Conservation (phyloP, 1,140 invertebrate species). For the Nephila pilipes region DNA sequence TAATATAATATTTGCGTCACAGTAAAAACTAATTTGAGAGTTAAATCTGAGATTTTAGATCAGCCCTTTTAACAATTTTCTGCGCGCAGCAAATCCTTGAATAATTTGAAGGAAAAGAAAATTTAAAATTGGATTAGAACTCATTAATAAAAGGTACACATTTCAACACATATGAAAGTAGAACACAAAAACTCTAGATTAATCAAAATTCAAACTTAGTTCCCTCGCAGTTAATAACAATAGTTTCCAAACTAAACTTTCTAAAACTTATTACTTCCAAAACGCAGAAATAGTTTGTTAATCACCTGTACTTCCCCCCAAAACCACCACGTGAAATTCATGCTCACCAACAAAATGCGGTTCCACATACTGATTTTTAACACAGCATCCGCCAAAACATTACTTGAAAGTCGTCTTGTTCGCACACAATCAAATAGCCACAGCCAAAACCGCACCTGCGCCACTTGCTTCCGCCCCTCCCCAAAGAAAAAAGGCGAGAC, state of each 20-base stretch:
- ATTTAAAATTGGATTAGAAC: too few species aligned
- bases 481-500: background rate
- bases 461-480: constrained; percentile 1
- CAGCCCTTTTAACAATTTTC: too few species aligned
- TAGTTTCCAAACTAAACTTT: background rate
- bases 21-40: too few species aligned
- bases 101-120: too few species aligned
- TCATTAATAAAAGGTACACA: too few species aligned
- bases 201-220: background rate
- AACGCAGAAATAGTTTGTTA: background rate
- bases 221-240: background rate
- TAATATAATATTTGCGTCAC: too few species aligned
- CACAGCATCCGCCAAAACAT: background rate
- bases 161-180: background rate
- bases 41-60: too few species aligned
- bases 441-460: constrained; percentile 17
- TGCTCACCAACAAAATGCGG: background rate
- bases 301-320: background rate
- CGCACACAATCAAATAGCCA: background rate
- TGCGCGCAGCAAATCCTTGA: too few species aligned
- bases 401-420: background rate
- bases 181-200: background rate
- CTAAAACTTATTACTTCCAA: background rate
- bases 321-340: background rate
- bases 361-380: background rate